Conservation (phyloP, 2,888 invertebrate genomes). For the Nemotelus nigrinus region DNA sequence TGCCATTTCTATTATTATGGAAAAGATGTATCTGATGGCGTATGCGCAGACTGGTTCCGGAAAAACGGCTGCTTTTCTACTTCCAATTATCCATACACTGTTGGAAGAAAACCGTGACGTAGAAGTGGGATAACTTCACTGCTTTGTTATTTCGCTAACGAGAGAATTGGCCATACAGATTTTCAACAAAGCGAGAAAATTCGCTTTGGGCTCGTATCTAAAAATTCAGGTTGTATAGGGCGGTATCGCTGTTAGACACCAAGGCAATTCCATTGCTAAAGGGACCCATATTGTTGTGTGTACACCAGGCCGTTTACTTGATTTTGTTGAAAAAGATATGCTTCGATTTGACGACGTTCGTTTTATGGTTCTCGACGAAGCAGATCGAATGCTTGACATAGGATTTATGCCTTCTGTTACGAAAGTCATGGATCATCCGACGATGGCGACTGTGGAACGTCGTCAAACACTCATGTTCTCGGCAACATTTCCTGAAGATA, state of each 20-base stretch:
- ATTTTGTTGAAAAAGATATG: constrained; percentile 92
- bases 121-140: constrained; percentile 76
- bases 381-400: constrained; percentile 99
- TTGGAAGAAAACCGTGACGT: constrained; percentile 70
- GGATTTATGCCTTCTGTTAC: constrained; percentile 97
- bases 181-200: constrained; percentile 84
- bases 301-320: constrained; percentile 95
- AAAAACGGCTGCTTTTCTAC: constrained; percentile 94
- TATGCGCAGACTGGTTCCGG: constrained; percentile 99
- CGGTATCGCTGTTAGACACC: constrained; percentile 82
- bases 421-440: constrained; percentile 79
- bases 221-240: constrained; percentile 85
- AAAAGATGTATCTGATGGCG: constrained; percentile 90
- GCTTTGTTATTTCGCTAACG: constrained; percentile 88
- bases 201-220: constrained; percentile 77
- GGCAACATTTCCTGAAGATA: no score
- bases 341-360: constrained; percentile 88
- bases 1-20: constrained; percentile 84
- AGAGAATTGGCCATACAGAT: constrained; percentile 92
- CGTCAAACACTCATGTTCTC: no score
- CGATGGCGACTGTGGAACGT: constrained; percentile 88
- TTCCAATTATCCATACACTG: constrained; percentile 85
- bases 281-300: constrained; percentile 98
- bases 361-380: constrained; percentile 96
- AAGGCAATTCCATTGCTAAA: constrained; percentile 70